These are phyloP conservation scores for Pelochelys cantorii DNA, from an alignment of 2,797 vertebrate species.

Conservation along the genomic window DNA sequence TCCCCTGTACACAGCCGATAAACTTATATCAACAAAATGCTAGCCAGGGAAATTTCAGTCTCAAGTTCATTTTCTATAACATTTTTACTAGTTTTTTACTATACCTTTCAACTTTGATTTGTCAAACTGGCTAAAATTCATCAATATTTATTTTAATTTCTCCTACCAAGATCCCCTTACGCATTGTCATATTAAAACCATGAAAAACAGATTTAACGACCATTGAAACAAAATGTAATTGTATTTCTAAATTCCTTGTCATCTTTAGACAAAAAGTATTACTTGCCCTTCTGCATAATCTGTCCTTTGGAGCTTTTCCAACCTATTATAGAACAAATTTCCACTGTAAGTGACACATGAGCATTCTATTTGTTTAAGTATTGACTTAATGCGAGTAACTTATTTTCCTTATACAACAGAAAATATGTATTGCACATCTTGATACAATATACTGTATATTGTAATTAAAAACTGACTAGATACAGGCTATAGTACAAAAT, in stretches of 20 bases:
- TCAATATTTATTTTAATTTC: background rate
- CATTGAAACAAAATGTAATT: background rate
- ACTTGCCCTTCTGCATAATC: constrained; percentile 93
- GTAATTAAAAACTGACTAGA: background rate
- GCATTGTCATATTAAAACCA: background rate
- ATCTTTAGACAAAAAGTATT: background rate
- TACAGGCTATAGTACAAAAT: background rate
- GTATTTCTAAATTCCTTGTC: constrained; percentile 5
- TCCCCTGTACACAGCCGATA: background rate
- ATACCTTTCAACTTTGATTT: background rate
- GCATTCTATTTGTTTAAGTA: background rate
- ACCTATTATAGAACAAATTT: constrained; percentile 82
- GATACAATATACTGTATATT: background rate
- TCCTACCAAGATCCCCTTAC: background rate
- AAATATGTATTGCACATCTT: background rate
- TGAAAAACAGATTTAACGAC: background rate
- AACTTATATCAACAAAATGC: background rate
- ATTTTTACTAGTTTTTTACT: background rate
- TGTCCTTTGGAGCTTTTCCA: constrained; percentile 97
- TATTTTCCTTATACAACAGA: background rate
- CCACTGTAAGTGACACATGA: background rate
- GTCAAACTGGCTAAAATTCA: background rate
- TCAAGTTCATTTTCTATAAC: background rate
- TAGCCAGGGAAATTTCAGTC: background rate
- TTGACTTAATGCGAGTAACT: background rate